These are phyloP conservation scores for Salvator merianae DNA, from an alignment of 2,113 vertebrate species.

Conservation along the genomic window DNA sequence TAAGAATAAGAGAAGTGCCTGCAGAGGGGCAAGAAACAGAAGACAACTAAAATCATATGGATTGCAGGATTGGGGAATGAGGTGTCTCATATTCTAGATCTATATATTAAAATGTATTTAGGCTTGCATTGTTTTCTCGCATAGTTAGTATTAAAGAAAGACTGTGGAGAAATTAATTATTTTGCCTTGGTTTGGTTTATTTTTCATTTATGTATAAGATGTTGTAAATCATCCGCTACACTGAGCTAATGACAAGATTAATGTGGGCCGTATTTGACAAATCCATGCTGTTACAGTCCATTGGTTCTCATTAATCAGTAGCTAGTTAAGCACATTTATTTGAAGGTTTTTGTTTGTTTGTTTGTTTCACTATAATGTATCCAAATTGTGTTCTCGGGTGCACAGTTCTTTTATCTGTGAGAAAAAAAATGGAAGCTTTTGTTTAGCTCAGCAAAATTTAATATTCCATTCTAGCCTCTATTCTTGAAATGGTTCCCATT, in stretches of 20 bases:
- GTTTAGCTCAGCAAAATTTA: background rate
- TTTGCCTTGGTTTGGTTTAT: background rate
- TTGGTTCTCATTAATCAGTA: constrained; percentile 15
- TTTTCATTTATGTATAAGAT: constrained; percentile 1
- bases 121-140: constrained; percentile 33
- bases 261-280: constrained; percentile 23
- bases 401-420: background rate
- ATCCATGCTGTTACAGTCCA: background rate
- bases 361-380: constrained; percentile 8
- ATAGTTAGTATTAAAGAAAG: constrained; percentile 1
- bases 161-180: no score
- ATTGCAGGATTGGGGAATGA: background rate
- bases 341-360: background rate
- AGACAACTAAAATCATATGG: background rate
- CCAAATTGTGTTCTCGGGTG: constrained; percentile 9
- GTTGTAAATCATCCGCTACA: constrained; percentile 10
- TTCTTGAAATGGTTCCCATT: background rate
- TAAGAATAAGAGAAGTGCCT: background rate
- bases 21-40: background rate
- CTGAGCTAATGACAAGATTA: constrained; percentile 16
- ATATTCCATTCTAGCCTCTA: constrained; percentile 25
- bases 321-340: constrained; percentile 27
- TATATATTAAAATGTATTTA: background rate
- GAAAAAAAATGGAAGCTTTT: background rate
- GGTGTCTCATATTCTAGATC: background rate